Percentiles rank a stretch among this genome's conserved stretches.
Conservation (phyloP, 1,140 invertebrate species). For the Tetranychus cinnabarinus region DNA sequence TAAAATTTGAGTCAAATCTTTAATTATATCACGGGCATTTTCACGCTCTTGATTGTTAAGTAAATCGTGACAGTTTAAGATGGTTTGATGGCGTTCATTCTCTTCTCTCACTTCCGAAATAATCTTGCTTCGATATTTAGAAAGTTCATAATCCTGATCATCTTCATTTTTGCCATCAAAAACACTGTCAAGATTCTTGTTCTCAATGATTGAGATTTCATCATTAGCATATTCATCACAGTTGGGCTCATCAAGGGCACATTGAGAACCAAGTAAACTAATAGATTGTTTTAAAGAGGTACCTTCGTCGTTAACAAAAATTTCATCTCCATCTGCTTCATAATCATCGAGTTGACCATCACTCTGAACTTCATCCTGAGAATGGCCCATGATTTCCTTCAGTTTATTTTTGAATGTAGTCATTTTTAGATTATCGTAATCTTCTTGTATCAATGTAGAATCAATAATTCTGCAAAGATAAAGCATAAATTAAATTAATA, state of each 20-base stretch:
- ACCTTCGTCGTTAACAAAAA: neutral
- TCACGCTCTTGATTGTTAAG: constrained; percentile 38
- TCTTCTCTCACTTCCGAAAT: neutral
- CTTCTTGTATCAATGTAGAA: constrained; percentile 21
- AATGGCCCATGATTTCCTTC: neutral
- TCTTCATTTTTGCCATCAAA: constrained; percentile 28
- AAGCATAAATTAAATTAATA: constrained; percentile 19
- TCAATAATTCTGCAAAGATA: constrained; percentile 63
- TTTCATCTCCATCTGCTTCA: neutral
- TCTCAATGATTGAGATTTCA: constrained; percentile 14
- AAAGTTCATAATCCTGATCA: constrained; percentile 13
- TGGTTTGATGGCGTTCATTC: neutral
- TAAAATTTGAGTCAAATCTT: constrained; percentile 1
- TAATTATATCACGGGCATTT: constrained; percentile 30
- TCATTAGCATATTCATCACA: neutral
- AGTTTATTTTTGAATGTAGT: neutral
- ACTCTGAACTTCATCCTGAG: neutral
- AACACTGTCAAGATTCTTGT: constrained; percentile 81
- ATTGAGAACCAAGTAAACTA: neutral
- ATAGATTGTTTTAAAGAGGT: neutral
- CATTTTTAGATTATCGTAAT: neutral
- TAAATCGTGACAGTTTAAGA: no score
- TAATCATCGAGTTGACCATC: neutral
- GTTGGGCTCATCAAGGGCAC: constrained; percentile 17
- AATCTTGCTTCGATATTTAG: no score